Percentiles rank a stretch among this genome's conserved stretches.
Evolutionary conservation across 2,888 invertebrate genomes (phyloP).

Genomic region (Cephus runcator): DNA sequence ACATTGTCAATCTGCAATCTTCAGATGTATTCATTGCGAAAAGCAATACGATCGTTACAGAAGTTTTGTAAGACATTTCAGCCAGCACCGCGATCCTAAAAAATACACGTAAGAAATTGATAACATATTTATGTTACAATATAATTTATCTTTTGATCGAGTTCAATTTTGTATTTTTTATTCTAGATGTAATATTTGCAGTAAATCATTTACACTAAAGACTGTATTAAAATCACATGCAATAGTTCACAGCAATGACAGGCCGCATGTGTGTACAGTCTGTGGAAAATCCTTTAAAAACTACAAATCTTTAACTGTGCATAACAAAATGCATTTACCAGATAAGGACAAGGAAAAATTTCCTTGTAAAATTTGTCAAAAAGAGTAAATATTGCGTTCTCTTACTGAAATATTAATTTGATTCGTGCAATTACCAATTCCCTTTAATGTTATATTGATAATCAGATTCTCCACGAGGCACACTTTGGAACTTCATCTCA

Average conservation of each 20-base stretch:
- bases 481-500: slow-evolving; percentile 44
- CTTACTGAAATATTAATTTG: not conserved
- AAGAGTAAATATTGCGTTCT: slow-evolving; percentile 39
- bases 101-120: slow-evolving; percentile 39
- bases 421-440: not conserved
- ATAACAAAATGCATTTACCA: slow-evolving; percentile 46
- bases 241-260: slow-evolving; percentile 46
- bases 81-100: slow-evolving; percentile 39
- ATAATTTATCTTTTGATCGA: slow-evolving; percentile 3
- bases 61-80: slow-evolving; percentile 49
- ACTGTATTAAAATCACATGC: slow-evolving; percentile 43
- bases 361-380: slow-evolving; percentile 42
- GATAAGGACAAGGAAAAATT: slow-evolving; percentile 45
- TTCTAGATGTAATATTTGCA: slow-evolving; percentile 48
- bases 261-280: slow-evolving; percentile 43
- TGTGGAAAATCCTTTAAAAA: slow-evolving; percentile 53
- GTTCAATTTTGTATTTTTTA: not conserved
- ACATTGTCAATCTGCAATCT: slow-evolving; percentile 42
- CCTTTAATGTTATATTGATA: not conserved
- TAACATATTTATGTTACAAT: not conserved
- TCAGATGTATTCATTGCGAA: slow-evolving; percentile 43
- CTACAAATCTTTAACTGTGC: slow-evolving; percentile 43
- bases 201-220: slow-evolving; percentile 48
- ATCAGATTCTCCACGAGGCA: slow-evolving; percentile 48
- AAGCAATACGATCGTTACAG: slow-evolving; percentile 46